Percentiles rank a stretch among this genome's conserved stretches.
Evolutionary conservation across 2,797 vertebrate species (phyloP).

Genomic region (Zalophus californianus): DNA sequence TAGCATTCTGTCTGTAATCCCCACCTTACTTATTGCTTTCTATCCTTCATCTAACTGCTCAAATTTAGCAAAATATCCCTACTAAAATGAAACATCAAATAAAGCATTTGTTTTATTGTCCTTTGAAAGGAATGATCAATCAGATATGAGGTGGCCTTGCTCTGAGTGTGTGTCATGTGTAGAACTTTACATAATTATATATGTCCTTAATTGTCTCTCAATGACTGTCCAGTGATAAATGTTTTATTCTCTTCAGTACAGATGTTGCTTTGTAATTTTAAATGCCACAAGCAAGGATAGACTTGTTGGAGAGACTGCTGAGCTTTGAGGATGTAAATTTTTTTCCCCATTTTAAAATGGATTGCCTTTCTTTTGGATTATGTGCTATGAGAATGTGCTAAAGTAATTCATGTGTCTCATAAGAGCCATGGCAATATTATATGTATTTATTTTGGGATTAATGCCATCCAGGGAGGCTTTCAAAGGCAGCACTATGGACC

Average conservation of each 20-base stretch:
- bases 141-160: background rate
- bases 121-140: slow-evolving; percentile 11
- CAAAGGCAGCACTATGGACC: background rate
- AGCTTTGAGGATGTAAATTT: background rate
- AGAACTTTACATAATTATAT: background rate
- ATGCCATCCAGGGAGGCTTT: slow-evolving; percentile 10
- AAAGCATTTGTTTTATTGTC: slow-evolving; percentile 13
- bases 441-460: slow-evolving; percentile 56
- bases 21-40: background rate
- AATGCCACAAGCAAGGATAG: background rate
- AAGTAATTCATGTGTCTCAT: slow-evolving; percentile 40
- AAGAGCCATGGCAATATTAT: slow-evolving; percentile 1
- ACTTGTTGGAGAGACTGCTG: background rate
- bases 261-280: slow-evolving; percentile 50
- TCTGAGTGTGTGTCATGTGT: background rate
- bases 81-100: slow-evolving; percentile 8
- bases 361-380: slow-evolving; percentile 35
- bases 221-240: background rate
- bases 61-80: background rate
- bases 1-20: background rate
- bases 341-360: slow-evolving; percentile 34
- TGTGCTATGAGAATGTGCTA: background rate
- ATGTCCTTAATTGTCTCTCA: background rate
- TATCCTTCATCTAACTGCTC: background rate
- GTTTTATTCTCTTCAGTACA: background rate